These are phyloP conservation scores for Euwallacea fornicatus DNA, from an alignment of 1,140 invertebrate genomes.

Conservation along the genomic window DNA sequence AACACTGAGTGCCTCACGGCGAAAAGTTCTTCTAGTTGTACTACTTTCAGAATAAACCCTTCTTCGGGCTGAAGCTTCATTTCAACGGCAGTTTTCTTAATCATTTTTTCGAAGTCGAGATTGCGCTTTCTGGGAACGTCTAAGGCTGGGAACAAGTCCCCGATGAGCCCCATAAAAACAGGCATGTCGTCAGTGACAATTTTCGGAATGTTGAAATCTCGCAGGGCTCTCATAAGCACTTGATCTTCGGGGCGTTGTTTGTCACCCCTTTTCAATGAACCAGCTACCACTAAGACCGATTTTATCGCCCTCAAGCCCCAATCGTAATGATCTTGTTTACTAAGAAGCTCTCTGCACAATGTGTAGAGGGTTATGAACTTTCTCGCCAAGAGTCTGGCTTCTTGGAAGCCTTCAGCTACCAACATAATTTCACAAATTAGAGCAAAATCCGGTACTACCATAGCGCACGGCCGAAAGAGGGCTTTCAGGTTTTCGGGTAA, in stretches of 20 bases:
- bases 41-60: constrained; percentile 84
- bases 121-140: constrained; percentile 85
- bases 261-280: constrained; percentile 72
- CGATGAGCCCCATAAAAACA: constrained; percentile 89
- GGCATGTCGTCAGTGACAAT: constrained; percentile 88
- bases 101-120: constrained; percentile 79
- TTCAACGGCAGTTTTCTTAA: constrained; percentile 76
- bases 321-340: constrained; percentile 94
- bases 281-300: constrained; percentile 89
- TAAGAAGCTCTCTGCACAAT: constrained; percentile 82
- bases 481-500: constrained; percentile 71
- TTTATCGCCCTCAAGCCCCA: constrained; percentile 93
- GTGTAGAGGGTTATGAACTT: constrained; percentile 92
- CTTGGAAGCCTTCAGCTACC: constrained; percentile 89
- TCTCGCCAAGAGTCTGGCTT: constrained; percentile 80
- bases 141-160: constrained; percentile 85
- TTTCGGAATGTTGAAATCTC: constrained; percentile 93
- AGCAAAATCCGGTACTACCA: constrained; percentile 93
- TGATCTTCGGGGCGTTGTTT: constrained; percentile 72
- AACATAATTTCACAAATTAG: constrained; percentile 94
- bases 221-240: constrained; percentile 79
- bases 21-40: constrained; percentile 89
- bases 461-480: constrained; percentile 82
- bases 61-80: constrained; percentile 89
- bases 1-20: constrained; percentile 95